These are phyloP conservation scores for Gavia stellata DNA, from an alignment of 2,113 vertebrate species.

Conservation along the genomic window DNA sequence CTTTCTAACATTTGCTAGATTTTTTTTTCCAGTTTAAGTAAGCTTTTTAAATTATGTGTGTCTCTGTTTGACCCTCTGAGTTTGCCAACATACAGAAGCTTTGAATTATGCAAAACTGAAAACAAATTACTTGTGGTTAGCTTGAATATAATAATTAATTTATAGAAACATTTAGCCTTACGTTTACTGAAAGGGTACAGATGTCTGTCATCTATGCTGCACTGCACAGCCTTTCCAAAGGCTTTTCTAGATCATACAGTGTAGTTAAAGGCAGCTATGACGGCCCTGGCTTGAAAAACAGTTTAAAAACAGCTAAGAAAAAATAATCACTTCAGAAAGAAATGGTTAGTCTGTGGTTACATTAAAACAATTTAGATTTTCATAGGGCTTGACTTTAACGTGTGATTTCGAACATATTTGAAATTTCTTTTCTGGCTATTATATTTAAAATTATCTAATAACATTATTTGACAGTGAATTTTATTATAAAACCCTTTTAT, in stretches of 20 bases:
- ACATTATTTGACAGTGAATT: background rate
- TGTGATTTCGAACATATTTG: background rate
- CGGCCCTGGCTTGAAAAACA: background rate
- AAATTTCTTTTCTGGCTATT: background rate
- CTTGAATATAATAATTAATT: constrained; percentile 36
- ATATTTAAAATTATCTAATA: background rate
- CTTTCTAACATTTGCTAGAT: background rate
- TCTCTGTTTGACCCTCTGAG: background rate
- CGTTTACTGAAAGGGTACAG: background rate
- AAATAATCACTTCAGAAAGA: background rate
- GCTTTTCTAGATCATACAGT: background rate
- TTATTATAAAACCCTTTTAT: background rate
- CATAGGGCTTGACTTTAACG: background rate
- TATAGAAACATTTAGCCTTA: constrained; percentile 11
- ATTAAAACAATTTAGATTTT: background rate
- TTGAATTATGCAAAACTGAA: constrained; percentile 34
- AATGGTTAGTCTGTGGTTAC: background rate
- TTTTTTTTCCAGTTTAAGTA: background rate
- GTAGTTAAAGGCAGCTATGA: background rate
- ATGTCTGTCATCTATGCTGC: background rate
- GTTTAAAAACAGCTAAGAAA: background rate
- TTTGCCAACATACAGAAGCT: background rate
- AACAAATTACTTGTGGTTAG: background rate
- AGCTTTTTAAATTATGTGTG: background rate
- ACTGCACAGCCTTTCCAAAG: background rate